Evolutionary conservation across 2,888 invertebrate genomes (phyloP), one percentile per base, ranked within the genome.

Genomic region (Volucella bombylans): DNA sequence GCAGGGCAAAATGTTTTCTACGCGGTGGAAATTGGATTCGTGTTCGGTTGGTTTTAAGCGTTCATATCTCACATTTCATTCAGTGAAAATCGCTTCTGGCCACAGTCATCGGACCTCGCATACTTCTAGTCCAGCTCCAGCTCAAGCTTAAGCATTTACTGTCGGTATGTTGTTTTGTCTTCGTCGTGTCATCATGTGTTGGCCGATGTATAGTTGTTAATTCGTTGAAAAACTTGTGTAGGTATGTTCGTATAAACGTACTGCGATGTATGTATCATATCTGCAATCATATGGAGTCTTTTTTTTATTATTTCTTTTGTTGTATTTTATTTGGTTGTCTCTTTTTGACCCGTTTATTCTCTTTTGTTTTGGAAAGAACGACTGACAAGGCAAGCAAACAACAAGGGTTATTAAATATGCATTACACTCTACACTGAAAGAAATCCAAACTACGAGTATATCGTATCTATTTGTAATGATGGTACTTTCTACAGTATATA

Each of bases 41-140:
- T 80, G 68, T 79, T 73, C 50, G 50, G 72, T 47, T 23, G 31
- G 61, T 69, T 77, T 49, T 31, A 18, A 74, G 74, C 73, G 31
- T 74, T 80, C 85, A 81, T 85, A 85, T 76, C 81, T 85, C 81
- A 81, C 85, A 77, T 81, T 81, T 85, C 85, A 81, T 85, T 85
- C 76, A 83, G 74, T 83, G 79, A 80, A 83, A 81, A 81, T 72
- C 68, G 81, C 85, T 77, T 47, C 85, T 77, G 76, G 81, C 76
- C 76, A 81, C 55, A 78, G 62, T 73, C 72, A 71, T 80, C 73
- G 83, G 73, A 83, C 45, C 67, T 73, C 71, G 59, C 65, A 64
- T 31, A 6, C 6, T 31, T 6, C 1, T 31, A 31, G 6, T 31
- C 31, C 71, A 76, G 81, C 71, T 82, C 31, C 76, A 82, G 18